phyloP scores from a whole-genome alignment of 2,797 vertebrate genomes.

The Schizothorax lantsangensis region DNA sequence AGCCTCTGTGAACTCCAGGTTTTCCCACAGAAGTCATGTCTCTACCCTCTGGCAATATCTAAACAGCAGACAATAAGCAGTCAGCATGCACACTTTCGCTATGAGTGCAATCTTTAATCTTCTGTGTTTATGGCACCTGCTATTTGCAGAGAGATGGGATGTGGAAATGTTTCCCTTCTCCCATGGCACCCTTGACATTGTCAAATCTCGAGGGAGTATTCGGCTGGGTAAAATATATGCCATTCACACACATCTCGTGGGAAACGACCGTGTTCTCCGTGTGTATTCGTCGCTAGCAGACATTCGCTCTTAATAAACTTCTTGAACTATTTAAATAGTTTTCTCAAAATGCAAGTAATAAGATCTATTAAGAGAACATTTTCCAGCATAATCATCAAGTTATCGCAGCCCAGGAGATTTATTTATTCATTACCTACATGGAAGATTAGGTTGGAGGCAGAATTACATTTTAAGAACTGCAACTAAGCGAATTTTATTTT shows the following conservation, averaged over 20 bases:
- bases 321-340: slow-evolving; percentile 36
- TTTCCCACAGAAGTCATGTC: slow-evolving; percentile 54
- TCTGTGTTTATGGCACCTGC: slow-evolving; percentile 47
- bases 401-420: slow-evolving; percentile 51
- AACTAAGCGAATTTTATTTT: slow-evolving; percentile 37
- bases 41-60: slow-evolving; percentile 56
- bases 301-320: slow-evolving; percentile 40
- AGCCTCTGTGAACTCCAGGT: slow-evolving; percentile 58
- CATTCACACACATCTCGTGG: slow-evolving; percentile 46
- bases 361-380: slow-evolving; percentile 56
- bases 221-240: slow-evolving; percentile 43
- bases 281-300: slow-evolving; percentile 4
- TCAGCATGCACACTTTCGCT: slow-evolving; percentile 55
- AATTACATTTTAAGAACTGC: slow-evolving; percentile 51
- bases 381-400: slow-evolving; percentile 57
- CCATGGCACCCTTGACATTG: slow-evolving; percentile 57
- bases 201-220: slow-evolving; percentile 50
- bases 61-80: slow-evolving; percentile 56
- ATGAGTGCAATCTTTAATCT: slow-evolving; percentile 57
- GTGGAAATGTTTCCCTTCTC: slow-evolving; percentile 54
- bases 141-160: slow-evolving; percentile 51
- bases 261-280: not conserved
- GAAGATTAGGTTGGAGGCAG: slow-evolving; percentile 45
- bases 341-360: slow-evolving; percentile 55
- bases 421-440: slow-evolving; percentile 57